Evolutionary conservation across 1,140 invertebrate genomes (phyloP), one percentile per base, ranked within the genome.

Genomic region (Drosophila teissieri): DNA sequence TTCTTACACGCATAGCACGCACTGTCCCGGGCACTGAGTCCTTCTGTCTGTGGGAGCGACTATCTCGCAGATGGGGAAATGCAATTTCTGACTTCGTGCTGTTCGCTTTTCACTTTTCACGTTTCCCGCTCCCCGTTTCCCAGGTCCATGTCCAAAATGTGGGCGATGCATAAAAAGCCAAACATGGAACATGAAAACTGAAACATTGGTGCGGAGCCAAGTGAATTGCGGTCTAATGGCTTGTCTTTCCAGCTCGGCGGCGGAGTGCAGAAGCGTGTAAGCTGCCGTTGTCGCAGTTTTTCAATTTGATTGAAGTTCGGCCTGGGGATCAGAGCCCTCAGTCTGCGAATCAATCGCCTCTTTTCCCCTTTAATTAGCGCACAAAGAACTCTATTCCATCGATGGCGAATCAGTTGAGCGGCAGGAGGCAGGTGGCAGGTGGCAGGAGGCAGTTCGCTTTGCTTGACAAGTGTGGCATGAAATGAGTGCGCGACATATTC

Each of bases 401-500:
- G 44, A 67, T 49, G 60, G 24, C 24, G 24, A 5, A 24, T 24
- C 24, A 24, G 4, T 24, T 24, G 24, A 24, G 24, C 4, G 24
- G 24, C 24, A 10, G 44, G 63, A 44, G 17, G 10, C 1, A n/a
- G 17, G 12, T 3, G 12, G 14, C n/a, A n/a, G n/a, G n/a, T n/a
- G 17, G 10, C 1, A 46, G 56, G 12, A 22, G 22, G 22, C 22
- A 0, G 12, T 22, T 36, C 46, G 40, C 60, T 58, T 76, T 37
- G 60, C 31, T 27, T 37, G 73, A 22, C 65, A 81, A 77, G 73
- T 78, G 73, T 82, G 48, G 65, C 81, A 62, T 85, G 81, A 85
- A 85, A 85, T 74, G 62, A 85, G 77, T 81, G 68, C 54, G 61
- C 77, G 73, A 85, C 60, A 82, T 78, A 81, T 82, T 88, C 75